These are phyloP conservation scores for Thera obeliscata DNA, from an alignment of 2,888 invertebrate genomes.

Conservation along the genomic window DNA sequence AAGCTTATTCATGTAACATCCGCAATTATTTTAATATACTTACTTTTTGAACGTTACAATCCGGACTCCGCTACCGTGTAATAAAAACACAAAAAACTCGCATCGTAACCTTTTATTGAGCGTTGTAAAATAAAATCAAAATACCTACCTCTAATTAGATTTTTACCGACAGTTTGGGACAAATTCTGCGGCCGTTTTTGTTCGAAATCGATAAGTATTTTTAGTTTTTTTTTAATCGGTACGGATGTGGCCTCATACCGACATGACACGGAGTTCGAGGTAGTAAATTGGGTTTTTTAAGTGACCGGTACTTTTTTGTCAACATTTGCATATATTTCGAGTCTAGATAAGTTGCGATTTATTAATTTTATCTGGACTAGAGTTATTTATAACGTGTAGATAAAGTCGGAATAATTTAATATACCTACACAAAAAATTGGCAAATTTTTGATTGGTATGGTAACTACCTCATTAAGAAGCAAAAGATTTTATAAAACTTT, in stretches of 20 bases:
- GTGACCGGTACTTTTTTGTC: constrained; percentile 26
- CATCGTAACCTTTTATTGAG: constrained; percentile 41
- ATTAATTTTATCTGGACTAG: constrained; percentile 20
- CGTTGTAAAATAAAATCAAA: constrained; percentile 45
- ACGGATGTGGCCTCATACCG: constrained; percentile 40
- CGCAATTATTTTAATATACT: constrained; percentile 21
- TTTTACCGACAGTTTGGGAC: constrained; percentile 53
- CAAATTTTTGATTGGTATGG: no score
- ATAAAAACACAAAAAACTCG: constrained; percentile 39
- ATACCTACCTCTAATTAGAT: constrained; percentile 52
- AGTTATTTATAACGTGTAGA: constrained; percentile 20
- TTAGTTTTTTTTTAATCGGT: constrained; percentile 33
- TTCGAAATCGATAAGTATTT: constrained; percentile 36
- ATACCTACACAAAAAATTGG: no score
- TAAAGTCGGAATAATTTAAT: neutral
- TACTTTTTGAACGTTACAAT: constrained; percentile 16
- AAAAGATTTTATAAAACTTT: no score
- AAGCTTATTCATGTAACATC: constrained; percentile 8
- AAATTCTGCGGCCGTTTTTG: constrained; percentile 53
- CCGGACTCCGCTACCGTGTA: constrained; percentile 40
- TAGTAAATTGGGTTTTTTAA: constrained; percentile 38
- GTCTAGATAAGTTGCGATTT: constrained; percentile 24
- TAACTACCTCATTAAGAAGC: no score
- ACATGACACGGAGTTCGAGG: constrained; percentile 30
- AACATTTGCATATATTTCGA: constrained; percentile 26